Evolutionary conservation across 2,113 vertebrate species (phyloP), one percentile per base, ranked within the genome.

Genomic region (Clarias gariepinus): DNA sequence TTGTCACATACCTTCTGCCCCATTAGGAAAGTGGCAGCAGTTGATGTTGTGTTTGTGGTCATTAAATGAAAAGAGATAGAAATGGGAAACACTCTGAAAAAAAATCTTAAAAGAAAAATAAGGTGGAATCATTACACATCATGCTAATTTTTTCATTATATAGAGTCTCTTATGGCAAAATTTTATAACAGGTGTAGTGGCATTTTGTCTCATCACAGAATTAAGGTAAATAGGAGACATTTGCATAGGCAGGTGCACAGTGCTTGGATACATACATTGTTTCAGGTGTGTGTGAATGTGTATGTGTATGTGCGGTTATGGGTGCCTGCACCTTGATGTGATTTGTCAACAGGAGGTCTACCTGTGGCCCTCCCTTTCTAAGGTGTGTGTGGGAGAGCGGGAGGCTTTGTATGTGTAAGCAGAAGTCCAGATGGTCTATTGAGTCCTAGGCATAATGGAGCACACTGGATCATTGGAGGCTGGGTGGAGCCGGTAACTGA

Each of bases 351-450:
- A 87, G 61, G 78, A 86, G 53, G 77, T 78, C 68, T 89, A 91
- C 90, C 91, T 91, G 88, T 73, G 36, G 63, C 81, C 74, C 36
- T 74, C 77, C 81, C 57, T 74, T 30, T 71, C 76, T 55, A 74
- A 91, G 91, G 92, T 92, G 90, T 83, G 81, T 82, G 68, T 74
- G 74, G 53, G 57, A 55, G 71, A 84, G 74, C 15, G 36, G 19
- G 30, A 83, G 83, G 33, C 61, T 85, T 57, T 82, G 89, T 87
- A 73, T 89, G 57, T 57, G 19, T 84, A 81, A 66, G 9, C 57
- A 91, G 94, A 91, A 90, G 94, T 95, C 95, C 96, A 96, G 96
- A 96, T 96, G 96, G 96, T 92, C 95, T 93, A 94, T 94, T 91
- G 95, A 95, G 94, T 92, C 85, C 13, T 2, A 90, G 90, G 92